These are phyloP conservation scores for Myiothlypis chrysogaster DNA, from an alignment of 2,797 vertebrate species.

Conservation along the genomic window DNA sequence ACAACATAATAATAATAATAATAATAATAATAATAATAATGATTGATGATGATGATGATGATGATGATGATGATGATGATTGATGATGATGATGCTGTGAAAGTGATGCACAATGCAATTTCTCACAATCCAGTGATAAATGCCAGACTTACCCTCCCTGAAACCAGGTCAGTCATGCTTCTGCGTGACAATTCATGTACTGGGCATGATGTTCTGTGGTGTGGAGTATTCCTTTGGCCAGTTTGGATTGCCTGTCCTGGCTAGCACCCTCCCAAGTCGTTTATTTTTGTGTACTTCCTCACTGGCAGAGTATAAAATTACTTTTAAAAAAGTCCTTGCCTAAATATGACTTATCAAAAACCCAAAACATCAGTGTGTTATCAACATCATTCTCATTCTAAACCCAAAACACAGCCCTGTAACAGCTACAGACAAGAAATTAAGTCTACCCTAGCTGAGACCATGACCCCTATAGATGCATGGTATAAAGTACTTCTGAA, in stretches of 20 bases:
- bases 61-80: too few species aligned
- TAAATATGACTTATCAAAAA: not conserved
- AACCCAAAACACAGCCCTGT: not conserved
- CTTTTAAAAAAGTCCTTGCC: not conserved
- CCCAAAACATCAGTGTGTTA: not conserved
- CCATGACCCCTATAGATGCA: not conserved
- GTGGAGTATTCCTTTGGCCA: not conserved
- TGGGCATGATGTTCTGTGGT: accelerated
- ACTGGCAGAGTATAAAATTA: not conserved
- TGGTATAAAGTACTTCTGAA: not conserved
- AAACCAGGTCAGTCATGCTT: accelerated
- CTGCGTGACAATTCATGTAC: not conserved
- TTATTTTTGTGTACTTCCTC: not conserved
- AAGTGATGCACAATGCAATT: not conserved
- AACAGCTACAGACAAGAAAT: not conserved
- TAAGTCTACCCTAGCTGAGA: not conserved
- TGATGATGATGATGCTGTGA: too few species aligned
- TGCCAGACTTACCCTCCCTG: accelerated
- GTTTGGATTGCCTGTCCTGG: not conserved
- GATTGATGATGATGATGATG: too few species aligned
- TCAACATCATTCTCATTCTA: not conserved
- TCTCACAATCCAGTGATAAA: not conserved
- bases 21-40: too few species aligned
- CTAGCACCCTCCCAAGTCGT: not conserved
- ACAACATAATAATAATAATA: not conserved